Evolutionary conservation across 2,113 vertebrate genomes (phyloP).

Genomic region (Tragulus kanchil): DNA sequence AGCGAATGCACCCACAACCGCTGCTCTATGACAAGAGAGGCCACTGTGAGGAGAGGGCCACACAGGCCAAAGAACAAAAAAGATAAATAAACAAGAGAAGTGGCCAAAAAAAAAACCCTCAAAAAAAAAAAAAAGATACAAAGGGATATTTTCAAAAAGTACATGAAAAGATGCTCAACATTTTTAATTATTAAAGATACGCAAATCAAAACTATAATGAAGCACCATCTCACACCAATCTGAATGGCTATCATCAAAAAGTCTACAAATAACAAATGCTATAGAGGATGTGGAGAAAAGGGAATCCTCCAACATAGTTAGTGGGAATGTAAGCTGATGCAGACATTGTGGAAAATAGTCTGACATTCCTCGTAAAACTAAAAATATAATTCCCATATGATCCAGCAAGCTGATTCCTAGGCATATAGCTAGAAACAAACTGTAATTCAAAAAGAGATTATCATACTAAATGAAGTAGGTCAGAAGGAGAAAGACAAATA

Average conservation of each 20-base stretch:
- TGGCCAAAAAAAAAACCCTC: too few species aligned
- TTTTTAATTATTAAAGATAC: background rate
- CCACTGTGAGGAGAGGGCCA: too few species aligned
- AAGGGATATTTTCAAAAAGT: background rate
- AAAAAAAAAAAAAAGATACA: background rate
- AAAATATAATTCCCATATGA: background rate
- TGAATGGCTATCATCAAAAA: background rate
- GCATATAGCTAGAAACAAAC: background rate
- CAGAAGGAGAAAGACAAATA: background rate
- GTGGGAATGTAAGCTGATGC: background rate
- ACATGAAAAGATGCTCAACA: background rate
- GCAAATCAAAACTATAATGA: background rate
- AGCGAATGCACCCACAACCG: too few species aligned
- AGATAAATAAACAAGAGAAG: too few species aligned
- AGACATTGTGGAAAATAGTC: background rate
- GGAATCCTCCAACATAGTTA: background rate
- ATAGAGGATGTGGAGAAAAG: background rate
- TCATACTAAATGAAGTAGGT: background rate
- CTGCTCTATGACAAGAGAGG: too few species aligned
- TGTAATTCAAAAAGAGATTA: background rate
- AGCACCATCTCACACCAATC: background rate
- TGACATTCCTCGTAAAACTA: background rate
- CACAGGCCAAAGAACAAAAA: too few species aligned
- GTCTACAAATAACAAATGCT: background rate
- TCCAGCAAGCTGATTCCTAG: background rate